phyloP scores from a whole-genome alignment of 2,113 vertebrate species.

The Gymnorhina tibicen region DNA sequence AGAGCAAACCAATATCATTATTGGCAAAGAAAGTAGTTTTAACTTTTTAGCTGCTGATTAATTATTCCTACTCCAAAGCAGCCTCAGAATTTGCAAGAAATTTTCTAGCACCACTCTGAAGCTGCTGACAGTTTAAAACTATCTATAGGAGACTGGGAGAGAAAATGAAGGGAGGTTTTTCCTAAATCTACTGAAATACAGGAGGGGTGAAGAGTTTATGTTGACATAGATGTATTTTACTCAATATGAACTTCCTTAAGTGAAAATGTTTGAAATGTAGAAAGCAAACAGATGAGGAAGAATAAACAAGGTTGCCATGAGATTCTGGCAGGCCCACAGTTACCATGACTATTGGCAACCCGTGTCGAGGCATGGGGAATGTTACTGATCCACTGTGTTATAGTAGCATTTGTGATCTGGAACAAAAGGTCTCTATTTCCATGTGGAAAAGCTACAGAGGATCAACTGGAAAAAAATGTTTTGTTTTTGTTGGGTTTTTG shows the following conservation, averaged over 20 bases:
- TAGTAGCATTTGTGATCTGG: neutral
- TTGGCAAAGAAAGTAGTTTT: neutral
- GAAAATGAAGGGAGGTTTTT: neutral
- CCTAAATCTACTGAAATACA: neutral
- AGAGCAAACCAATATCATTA: neutral
- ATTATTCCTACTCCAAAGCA: neutral
- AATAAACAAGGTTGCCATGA: neutral
- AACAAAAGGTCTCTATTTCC: neutral
- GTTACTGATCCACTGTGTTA: neutral
- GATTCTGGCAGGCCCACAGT: neutral
- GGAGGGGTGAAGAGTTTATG: neutral
- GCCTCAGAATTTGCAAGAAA: neutral
- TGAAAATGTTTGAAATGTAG: neutral
- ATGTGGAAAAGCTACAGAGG: neutral
- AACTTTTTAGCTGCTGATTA: neutral
- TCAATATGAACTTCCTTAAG: neutral
- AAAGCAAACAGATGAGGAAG: neutral
- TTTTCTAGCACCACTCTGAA: neutral
- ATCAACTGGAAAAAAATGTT: neutral
- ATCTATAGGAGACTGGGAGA: neutral
- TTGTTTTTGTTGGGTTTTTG: neutral
- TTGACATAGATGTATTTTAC: neutral
- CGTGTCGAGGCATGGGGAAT: neutral
- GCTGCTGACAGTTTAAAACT: neutral
- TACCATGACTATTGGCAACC: neutral